Conservation (phyloP, 2,888 invertebrate species). For the Nowickia ferox region DNA sequence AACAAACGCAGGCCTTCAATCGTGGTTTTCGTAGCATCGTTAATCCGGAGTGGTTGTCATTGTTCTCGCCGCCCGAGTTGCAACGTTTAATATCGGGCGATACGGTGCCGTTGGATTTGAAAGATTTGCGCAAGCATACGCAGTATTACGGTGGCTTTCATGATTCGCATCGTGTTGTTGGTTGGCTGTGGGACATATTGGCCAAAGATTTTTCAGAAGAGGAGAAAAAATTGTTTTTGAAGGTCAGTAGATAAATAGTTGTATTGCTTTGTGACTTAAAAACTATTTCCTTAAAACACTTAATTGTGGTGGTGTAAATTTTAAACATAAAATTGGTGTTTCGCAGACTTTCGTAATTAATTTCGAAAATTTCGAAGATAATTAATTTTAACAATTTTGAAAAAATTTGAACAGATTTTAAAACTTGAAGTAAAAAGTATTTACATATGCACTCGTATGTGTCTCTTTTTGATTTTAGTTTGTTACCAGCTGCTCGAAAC, state of each 20-base stretch:
- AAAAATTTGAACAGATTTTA: no score
- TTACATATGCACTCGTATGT: no score
- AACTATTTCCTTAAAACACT: no score
- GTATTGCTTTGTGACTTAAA: no score
- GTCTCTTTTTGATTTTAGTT: slow-evolving; percentile 84
- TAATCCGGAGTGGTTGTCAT: slow-evolving; percentile 95
- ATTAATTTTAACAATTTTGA: no score
- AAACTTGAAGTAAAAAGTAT: not conserved
- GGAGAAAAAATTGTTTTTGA: slow-evolving; percentile 96
- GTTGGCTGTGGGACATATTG: slow-evolving; percentile 99
- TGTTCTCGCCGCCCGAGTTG: slow-evolving; percentile 98
- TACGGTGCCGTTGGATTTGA: slow-evolving; percentile 95
- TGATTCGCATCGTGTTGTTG: slow-evolving; percentile 95
- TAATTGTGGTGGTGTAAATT: no score
- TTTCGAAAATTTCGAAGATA: no score
- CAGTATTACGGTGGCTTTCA: slow-evolving; percentile 99
- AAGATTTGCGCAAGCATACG: slow-evolving; percentile 94
- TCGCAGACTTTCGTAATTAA: no score
- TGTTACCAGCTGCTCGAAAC: slow-evolving; percentile 98
- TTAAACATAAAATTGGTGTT: no score
- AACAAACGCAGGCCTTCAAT: slow-evolving; percentile 98
- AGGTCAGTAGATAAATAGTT: slow-evolving; percentile 85
- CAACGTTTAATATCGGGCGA: slow-evolving; percentile 98
- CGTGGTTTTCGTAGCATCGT: slow-evolving; percentile 97
- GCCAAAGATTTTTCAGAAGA: slow-evolving; percentile 96